Evolutionary conservation across 2,113 vertebrate species (phyloP).

Genomic region (Clarias batrachus): DNA sequence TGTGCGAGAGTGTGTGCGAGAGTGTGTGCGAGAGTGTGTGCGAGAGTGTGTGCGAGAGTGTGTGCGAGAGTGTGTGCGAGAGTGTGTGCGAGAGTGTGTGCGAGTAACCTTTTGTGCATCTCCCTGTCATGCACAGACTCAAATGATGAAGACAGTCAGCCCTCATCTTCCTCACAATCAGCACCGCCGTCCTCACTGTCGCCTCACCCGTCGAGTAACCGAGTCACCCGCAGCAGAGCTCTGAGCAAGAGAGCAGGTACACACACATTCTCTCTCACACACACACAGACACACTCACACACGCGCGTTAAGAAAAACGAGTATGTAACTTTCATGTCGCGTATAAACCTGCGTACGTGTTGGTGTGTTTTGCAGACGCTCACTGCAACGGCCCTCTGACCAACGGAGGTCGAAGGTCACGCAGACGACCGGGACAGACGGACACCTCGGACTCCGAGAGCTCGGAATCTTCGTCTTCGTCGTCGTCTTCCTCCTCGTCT

Average conservation of each 20-base stretch:
- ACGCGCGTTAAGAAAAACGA: not conserved
- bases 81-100: not conserved
- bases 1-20: not conserved
- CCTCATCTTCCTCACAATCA: slow-evolving; percentile 62
- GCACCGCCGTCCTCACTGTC: slow-evolving; percentile 78
- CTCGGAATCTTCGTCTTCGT: slow-evolving; percentile 66
- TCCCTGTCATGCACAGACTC: slow-evolving; percentile 67
- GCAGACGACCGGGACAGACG: slow-evolving; percentile 73
- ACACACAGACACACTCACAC: not conserved
- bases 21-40: not conserved
- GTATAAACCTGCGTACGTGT: no score
- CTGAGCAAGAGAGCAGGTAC: slow-evolving; percentile 76
- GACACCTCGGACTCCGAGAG: slow-evolving; percentile 67
- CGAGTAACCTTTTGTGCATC: not conserved
- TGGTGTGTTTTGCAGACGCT: slow-evolving; percentile 50
- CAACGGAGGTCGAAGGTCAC: slow-evolving; percentile 76
- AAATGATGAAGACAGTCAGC: slow-evolving; percentile 75
- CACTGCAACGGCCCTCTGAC: slow-evolving; percentile 70
- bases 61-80: not conserved
- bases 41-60: not conserved
- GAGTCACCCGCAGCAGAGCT: slow-evolving; percentile 75
- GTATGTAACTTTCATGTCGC: no score
- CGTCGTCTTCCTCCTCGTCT: slow-evolving; percentile 66
- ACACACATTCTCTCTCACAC: not conserved
- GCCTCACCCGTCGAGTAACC: slow-evolving; percentile 70